Conservation (phyloP, 2,888 invertebrate species). For the Melangyna quadrimaculata region DNA sequence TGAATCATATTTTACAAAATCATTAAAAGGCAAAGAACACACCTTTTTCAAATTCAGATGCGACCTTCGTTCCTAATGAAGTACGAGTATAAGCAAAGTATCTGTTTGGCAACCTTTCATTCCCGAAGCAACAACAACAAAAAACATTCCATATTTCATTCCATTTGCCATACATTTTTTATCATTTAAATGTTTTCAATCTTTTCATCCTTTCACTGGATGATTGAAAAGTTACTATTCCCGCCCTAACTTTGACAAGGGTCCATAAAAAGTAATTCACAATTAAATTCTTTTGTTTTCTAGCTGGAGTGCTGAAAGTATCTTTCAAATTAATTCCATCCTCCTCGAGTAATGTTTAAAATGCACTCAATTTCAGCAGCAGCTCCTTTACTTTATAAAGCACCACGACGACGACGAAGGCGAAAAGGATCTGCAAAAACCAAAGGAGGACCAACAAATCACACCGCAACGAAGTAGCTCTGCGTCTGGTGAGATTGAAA, state of each 20-base stretch:
- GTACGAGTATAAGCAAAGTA: background rate
- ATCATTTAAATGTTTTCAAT: slow-evolving; percentile 20
- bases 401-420: too few species aligned
- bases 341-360: slow-evolving; percentile 38
- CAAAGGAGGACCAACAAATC: slow-evolving; percentile 19
- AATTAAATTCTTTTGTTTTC: slow-evolving; percentile 43
- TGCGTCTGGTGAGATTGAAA: slow-evolving; percentile 46
- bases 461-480: slow-evolving; percentile 29
- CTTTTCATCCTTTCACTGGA: background rate
- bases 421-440: slow-evolving; percentile 20
- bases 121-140: background rate
- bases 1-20: slow-evolving; percentile 1
- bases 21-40: background rate
- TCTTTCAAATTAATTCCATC: slow-evolving; percentile 49
- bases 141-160: slow-evolving; percentile 43
- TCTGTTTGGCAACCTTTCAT: slow-evolving; percentile 8
- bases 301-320: slow-evolving; percentile 5
- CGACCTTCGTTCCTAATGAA: background rate
- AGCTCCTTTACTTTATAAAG: background rate
- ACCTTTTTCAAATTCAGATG: slow-evolving; percentile 22
- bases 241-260: slow-evolving; percentile 19
- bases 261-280: slow-evolving; percentile 27
- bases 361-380: slow-evolving; percentile 39
- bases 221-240: background rate
- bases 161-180: slow-evolving; percentile 53